Evolutionary conservation across 2,113 vertebrate species (phyloP), one percentile per base, ranked within the genome.

Genomic region (Micronisus gabar): DNA sequence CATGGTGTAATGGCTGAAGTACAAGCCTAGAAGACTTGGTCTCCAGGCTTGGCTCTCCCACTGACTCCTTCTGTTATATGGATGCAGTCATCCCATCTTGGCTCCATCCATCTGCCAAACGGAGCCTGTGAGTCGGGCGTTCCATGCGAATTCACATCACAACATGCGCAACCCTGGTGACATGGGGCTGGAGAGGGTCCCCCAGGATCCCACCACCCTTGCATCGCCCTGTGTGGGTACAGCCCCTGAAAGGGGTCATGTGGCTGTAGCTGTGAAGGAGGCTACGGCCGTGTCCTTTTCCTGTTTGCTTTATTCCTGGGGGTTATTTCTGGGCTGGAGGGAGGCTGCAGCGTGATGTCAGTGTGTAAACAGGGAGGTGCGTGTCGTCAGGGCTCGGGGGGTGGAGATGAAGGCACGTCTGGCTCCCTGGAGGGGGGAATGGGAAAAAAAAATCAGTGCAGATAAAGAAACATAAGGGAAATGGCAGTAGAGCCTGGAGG

Each of bases 311-410:
- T 96, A 90, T 97, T 95, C 93, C 82, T 68, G 41, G 92, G 89
- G 96, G 93, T 96, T 97, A 91, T 98, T 97, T 95, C 96, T 93
- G 93, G 68, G 92, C 87, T 59, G 55, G 89, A 96, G 93, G 88
- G 96, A 97, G 94, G 68, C 88, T 86, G 61, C 62, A 36, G 94
- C 11, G 84, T 98, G 98, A 98, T 98, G 97, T 98, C 98, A 98
- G 97, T 98, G 87, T 98, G 95, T 98, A 98, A 98, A 98, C 97
- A 98, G 86, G 94, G 97, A 97, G 96, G 89, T 96, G 92, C 97
- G 96, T 85, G 96, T 97, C 96, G 95, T 97, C 89, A 81, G 93
- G 81, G 81, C 83, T 56, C 40, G 36, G 87, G 81, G 92, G 89
- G 82, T 93, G 94, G 94, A 96, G 92, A 94, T 96, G 95, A 95